Evolutionary conservation across 2,888 invertebrate genomes (phyloP).

Genomic region (Nomada lathburiana): DNA sequence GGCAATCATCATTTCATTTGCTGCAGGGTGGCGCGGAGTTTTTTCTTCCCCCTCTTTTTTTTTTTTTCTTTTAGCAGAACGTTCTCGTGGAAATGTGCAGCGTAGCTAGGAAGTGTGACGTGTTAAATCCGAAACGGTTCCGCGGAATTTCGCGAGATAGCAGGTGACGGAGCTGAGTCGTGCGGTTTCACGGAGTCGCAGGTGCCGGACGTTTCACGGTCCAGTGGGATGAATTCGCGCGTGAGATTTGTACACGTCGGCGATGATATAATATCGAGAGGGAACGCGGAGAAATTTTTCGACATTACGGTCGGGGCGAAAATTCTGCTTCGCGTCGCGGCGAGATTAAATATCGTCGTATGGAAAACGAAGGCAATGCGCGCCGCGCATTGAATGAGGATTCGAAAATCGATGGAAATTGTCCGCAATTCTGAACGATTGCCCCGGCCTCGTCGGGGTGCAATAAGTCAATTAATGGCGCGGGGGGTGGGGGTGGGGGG

Average conservation of each 20-base stretch:
- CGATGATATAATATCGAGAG: conserved; percentile 20
- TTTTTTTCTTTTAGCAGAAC: too few species aligned
- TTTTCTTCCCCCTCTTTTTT: too few species aligned
- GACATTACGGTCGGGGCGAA: background rate
- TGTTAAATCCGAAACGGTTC: conserved; percentile 25
- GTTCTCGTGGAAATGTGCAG: conserved; percentile 11
- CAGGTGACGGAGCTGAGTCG: conserved; percentile 23
- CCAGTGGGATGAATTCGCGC: conserved; percentile 18
- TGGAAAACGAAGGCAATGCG: background rate
- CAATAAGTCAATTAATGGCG: too few species aligned
- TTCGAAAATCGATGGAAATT: background rate
- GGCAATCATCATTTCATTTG: too few species aligned
- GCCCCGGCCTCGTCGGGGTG: too few species aligned
- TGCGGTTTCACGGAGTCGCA: conserved; percentile 9
- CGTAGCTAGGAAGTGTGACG: conserved; percentile 21
- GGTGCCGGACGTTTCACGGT: conserved; percentile 17
- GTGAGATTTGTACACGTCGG: background rate
- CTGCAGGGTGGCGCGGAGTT: too few species aligned
- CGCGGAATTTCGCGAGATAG: conserved; percentile 37
- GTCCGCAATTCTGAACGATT: too few species aligned
- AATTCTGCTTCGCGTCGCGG: too few species aligned
- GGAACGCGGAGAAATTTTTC: background rate
- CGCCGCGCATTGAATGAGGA: background rate
- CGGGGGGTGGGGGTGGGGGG: too few species aligned
- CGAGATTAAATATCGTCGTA: background rate